Conservation (phyloP, 2,888 invertebrate species). For the Nephrocerus scutellatus region DNA sequence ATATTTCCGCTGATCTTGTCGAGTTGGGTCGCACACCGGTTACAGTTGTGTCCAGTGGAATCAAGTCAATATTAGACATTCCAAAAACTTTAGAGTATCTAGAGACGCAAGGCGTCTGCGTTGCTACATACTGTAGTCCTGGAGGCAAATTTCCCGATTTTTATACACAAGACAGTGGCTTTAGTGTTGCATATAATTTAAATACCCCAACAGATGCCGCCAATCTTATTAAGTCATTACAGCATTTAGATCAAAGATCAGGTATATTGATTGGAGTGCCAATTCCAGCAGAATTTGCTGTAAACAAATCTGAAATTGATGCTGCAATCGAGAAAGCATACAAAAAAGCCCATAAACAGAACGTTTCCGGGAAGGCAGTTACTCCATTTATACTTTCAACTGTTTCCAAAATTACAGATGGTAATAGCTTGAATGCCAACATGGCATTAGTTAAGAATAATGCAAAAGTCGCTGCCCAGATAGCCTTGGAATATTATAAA, state of each 20-base stretch:
- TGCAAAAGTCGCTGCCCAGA: constrained; percentile 72
- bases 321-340: constrained; percentile 65
- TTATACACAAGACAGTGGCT: constrained; percentile 73
- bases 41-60: constrained; percentile 89
- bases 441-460: constrained; percentile 91
- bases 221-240: constrained; percentile 55
- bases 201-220: constrained; percentile 63
- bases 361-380: constrained; percentile 75
- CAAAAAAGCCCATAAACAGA: constrained; percentile 52
- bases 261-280: constrained; percentile 87
- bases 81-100: constrained; percentile 88
- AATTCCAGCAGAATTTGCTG: constrained; percentile 65
- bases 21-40: constrained; percentile 83
- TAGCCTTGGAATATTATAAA: constrained; percentile 58
- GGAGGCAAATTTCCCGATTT: constrained; percentile 83
- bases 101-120: constrained; percentile 93
- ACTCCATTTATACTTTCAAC: constrained; percentile 84
- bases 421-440: constrained; percentile 77
- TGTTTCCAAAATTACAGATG: constrained; percentile 72
- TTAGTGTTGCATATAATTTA: constrained; percentile 64
- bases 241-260: constrained; percentile 54
- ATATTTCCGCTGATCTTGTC: constrained; percentile 89
- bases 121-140: constrained; percentile 65
- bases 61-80: constrained; percentile 96
- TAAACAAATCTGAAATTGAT: constrained; percentile 53